These are phyloP conservation scores for Thecocarcelia acutangulata DNA, from an alignment of 2,888 invertebrate species.

Conservation along the genomic window DNA sequence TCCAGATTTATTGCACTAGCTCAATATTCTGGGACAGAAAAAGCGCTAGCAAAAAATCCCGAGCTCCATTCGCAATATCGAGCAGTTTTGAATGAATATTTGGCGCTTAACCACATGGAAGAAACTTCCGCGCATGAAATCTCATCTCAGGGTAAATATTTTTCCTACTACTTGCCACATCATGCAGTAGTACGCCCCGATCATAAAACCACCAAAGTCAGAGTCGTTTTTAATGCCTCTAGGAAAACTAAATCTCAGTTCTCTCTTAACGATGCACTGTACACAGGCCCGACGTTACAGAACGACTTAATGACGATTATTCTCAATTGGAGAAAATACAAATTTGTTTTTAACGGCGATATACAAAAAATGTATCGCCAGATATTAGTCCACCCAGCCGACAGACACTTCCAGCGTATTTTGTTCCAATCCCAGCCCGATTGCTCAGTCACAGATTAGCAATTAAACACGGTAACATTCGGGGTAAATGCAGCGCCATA, in stretches of 20 bases:
- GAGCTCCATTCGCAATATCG: conserved; percentile 5
- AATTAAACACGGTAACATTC: conserved; percentile 62
- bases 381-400: conserved; percentile 37
- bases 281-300: conserved; percentile 63
- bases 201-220: conserved; percentile 61
- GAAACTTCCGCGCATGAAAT: conserved; percentile 20
- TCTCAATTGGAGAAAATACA: too few relatives aligned
- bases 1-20: conserved; percentile 21
- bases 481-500: conserved; percentile 54
- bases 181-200: conserved; percentile 62
- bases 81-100: conserved; percentile 39
- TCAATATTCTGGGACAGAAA: conserved; percentile 25
- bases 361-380: too few relatives aligned
- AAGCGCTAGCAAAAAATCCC: conserved; percentile 13
- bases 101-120: conserved; percentile 47
- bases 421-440: conserved; percentile 40
- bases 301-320: too few relatives aligned
- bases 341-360: too few relatives aligned
- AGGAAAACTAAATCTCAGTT: conserved; percentile 47
- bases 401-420: conserved; percentile 65
- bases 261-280: too few relatives aligned
- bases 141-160: conserved; percentile 39
- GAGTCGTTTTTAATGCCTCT: conserved; percentile 69
- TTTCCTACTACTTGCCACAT: too few relatives aligned
- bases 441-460: conserved; percentile 39